These are phyloP conservation scores for Saturnia pavonia DNA, from an alignment of 2,888 invertebrate genomes.

Conservation along the genomic window DNA sequence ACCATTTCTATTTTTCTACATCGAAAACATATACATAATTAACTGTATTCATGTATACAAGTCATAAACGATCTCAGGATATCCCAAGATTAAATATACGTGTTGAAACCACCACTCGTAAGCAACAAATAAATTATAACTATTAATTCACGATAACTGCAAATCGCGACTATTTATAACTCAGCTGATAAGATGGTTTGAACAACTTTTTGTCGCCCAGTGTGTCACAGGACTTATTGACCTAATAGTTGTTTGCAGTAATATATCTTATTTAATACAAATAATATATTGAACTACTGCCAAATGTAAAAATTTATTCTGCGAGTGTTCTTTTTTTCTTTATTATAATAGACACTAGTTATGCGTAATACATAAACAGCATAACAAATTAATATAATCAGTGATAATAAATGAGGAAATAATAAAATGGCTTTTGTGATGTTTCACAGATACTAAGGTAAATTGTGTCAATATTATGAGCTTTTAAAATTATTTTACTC, in stretches of 20 bases:
- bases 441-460: background rate
- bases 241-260: constrained; percentile 39
- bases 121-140: background rate
- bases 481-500: background rate
- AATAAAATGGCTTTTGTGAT: background rate
- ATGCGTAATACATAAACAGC: constrained; percentile 26
- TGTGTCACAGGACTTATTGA: constrained; percentile 31
- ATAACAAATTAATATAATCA: constrained; percentile 19
- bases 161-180: background rate
- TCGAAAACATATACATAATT: too few relatives aligned
- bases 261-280: constrained; percentile 55
- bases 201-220: constrained; percentile 26
- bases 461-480: background rate
- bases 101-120: background rate
- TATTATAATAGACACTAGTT: constrained; percentile 6
- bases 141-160: background rate
- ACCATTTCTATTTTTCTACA: too few relatives aligned
- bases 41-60: too few relatives aligned
- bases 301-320: constrained; percentile 51
- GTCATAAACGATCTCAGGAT: too few relatives aligned
- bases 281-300: constrained; percentile 51
- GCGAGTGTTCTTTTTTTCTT: constrained; percentile 27
- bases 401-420: background rate
- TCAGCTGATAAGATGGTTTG: background rate
- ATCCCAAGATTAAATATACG: too few relatives aligned